A percentile compares a stretch with the other conserved stretches of the same genome.
These are phyloP conservation scores for Caenorhabditis inopinata DNA, from an alignment of 1,140 invertebrate species.

Conservation along the genomic window DNA sequence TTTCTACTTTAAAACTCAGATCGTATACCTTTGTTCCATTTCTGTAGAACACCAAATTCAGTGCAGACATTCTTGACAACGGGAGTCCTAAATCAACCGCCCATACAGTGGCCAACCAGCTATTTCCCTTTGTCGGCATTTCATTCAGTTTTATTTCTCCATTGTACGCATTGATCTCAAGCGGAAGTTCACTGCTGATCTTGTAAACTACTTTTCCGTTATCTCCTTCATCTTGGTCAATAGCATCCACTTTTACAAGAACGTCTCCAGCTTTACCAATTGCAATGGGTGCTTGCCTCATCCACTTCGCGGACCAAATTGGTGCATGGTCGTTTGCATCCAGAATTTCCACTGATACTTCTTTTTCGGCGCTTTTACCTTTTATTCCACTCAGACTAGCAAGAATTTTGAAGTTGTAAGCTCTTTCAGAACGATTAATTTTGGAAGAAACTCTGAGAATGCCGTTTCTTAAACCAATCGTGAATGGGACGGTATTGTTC, in stretches of 20 bases:
- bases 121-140: background rate
- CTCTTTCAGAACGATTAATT: background rate
- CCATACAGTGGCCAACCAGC: constrained; percentile 24
- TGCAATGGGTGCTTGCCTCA: constrained; percentile 21
- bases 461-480: constrained; percentile 7
- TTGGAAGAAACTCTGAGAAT: constrained; percentile 38
- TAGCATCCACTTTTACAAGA: constrained; percentile 72
- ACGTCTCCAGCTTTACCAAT: background rate
- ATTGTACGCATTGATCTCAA: constrained; percentile 32
- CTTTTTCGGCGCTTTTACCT: background rate
- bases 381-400: constrained; percentile 18
- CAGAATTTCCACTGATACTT: constrained; percentile 54
- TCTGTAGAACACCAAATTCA: constrained; percentile 41
- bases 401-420: constrained; percentile 39
- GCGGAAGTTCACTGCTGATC: constrained; percentile 30
- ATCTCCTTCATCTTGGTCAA: constrained; percentile 78
- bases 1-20: background rate
- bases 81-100: constrained; percentile 39
- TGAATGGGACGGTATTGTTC: constrained; percentile 21
- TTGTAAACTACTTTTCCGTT: constrained; percentile 69
- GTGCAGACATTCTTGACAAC: constrained; percentile 21
- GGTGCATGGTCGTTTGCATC: constrained; percentile 66
- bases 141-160: constrained; percentile 37
- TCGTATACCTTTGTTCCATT: constrained; percentile 43
- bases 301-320: constrained; percentile 37